A percentile compares a stretch with the other conserved stretches of the same genome.
These are phyloP conservation scores for Tiliacea citrago DNA, from an alignment of 2,888 invertebrate genomes.

Conservation along the genomic window DNA sequence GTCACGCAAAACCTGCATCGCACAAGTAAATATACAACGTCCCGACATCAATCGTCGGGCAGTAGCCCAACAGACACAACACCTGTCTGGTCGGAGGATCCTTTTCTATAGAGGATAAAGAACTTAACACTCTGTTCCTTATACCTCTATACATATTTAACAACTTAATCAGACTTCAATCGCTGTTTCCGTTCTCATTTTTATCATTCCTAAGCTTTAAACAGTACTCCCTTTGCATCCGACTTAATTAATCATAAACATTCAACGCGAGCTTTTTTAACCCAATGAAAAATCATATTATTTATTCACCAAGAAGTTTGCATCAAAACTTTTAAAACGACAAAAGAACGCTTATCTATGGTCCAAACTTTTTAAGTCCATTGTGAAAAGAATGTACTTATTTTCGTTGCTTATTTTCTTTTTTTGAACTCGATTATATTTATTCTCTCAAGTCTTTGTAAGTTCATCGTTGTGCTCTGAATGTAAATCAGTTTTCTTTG, in stretches of 20 bases:
- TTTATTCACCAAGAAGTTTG: conserved; percentile 43
- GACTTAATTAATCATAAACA: conserved; percentile 15
- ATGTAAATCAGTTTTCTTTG: conserved; percentile 42
- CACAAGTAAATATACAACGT: no score
- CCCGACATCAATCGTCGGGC: no score
- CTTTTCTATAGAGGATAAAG: no score
- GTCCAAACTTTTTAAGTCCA: conserved; percentile 51
- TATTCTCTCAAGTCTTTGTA: conserved; percentile 27
- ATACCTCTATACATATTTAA: neutral
- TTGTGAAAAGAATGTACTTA: conserved; percentile 38
- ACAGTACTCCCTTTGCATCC: neutral
- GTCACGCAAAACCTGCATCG: no score
- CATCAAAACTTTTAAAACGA: conserved; percentile 25
- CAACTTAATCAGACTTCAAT: neutral
- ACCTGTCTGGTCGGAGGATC: no score
- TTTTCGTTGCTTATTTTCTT: conserved; percentile 27
- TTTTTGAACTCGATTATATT: conserved; percentile 38
- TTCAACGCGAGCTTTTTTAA: conserved; percentile 20
- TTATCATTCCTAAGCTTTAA: neutral
- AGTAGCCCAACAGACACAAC: no score
- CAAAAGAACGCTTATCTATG: conserved; percentile 38
- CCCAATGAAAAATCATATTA: conserved; percentile 15
- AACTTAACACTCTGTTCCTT: no score
- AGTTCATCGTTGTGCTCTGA: conserved; percentile 31
- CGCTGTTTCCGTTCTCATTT: neutral